Evolutionary conservation across 2,113 vertebrate species (phyloP).

Genomic region (Hystrix brachyura): DNA sequence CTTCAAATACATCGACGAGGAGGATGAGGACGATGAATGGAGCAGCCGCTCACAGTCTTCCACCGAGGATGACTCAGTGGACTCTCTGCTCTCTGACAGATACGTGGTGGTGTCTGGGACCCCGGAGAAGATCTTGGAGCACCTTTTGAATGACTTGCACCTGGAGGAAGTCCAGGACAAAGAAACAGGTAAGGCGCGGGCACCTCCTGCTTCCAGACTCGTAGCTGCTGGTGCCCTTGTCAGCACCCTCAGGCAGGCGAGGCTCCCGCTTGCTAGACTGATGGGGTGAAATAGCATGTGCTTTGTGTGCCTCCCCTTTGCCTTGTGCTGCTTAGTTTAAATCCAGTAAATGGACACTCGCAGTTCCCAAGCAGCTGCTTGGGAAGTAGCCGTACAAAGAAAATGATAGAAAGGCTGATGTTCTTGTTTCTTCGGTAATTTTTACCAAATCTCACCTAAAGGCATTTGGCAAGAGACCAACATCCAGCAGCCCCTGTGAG

Average conservation of each 20-base stretch:
- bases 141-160: conserved; percentile 94
- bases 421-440: conserved; percentile 48
- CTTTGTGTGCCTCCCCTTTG: conserved; percentile 24
- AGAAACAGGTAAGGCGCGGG: conserved; percentile 93
- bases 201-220: conserved; percentile 13
- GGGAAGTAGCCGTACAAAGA: conserved; percentile 71
- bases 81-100: conserved; percentile 96
- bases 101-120: conserved; percentile 96
- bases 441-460: conserved; percentile 63
- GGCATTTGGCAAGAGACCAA: conserved; percentile 53
- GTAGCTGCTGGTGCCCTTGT: background rate
- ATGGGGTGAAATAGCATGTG: background rate
- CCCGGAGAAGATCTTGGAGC: conserved; percentile 97
- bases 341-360: conserved; percentile 79
- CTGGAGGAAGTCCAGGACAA: conserved; percentile 94
- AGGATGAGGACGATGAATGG: conserved; percentile 94
- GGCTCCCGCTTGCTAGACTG: background rate
- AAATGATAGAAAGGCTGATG: conserved; percentile 11
- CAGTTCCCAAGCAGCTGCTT: conserved; percentile 45
- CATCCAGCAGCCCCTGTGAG: background rate
- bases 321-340: conserved; percentile 63
- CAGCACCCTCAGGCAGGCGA: background rate
- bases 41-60: conserved; percentile 96
- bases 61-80: conserved; percentile 94
- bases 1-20: conserved; percentile 99